Evolutionary conservation across 2,888 invertebrate species (phyloP).

Genomic region (Coenonympha arcania): DNA sequence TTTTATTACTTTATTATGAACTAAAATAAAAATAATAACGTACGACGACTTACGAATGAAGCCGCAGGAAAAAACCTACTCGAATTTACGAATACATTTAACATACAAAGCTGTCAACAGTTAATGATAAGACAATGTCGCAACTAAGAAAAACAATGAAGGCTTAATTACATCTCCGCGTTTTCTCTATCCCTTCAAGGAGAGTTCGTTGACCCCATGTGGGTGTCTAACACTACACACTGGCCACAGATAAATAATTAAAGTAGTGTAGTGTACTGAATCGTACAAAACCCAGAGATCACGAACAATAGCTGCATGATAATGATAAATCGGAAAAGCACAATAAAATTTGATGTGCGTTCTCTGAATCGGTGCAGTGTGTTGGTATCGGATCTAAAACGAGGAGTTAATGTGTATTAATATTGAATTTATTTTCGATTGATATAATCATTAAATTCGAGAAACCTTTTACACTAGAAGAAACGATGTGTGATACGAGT

Average conservation of each 20-base stretch:
- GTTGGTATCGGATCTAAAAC: conserved; percentile 13
- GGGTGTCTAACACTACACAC: conserved; percentile 34
- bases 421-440: conserved; percentile 22
- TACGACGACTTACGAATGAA: no score
- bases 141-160: conserved; percentile 63
- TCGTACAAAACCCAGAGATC: conserved; percentile 34
- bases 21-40: no score
- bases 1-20: no score
- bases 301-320: conserved; percentile 38
- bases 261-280: no score
- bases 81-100: no score
- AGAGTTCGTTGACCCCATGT: conserved; percentile 49
- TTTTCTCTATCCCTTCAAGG: conserved; percentile 45
- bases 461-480: neutral
- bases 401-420: conserved; percentile 22
- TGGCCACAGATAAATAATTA: no score
- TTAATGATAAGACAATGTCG: conserved; percentile 59
- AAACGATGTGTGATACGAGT: no score
- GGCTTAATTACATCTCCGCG: conserved; percentile 58
- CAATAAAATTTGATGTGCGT: conserved; percentile 28
- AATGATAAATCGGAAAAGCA: conserved; percentile 33
- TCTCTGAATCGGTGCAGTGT: conserved; percentile 25
- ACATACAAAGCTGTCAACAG: conserved; percentile 40
- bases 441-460: conserved; percentile 12
- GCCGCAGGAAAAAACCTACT: no score